Base-by-base conservation (phyloP, 64 coral and sea anemone genomes). In the Exaiptasia diaphana region DNA sequence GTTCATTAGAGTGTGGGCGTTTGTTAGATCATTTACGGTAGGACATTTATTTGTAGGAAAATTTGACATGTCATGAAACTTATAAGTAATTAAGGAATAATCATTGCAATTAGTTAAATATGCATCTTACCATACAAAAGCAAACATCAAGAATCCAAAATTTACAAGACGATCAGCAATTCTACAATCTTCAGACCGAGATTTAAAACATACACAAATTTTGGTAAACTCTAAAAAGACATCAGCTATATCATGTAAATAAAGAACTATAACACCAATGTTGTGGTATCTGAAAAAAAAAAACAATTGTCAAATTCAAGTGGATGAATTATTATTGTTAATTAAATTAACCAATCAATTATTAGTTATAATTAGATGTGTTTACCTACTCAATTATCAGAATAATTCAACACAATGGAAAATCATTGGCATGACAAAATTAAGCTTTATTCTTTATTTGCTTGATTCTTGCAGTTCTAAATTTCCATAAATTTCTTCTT, bases 241-340 rank as follows among this genome's bases (percentile, higher is more conserved):
- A 39, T 99, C 95, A 75, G 74, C 75, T 18, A 92, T 44, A 27
- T 99, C 95, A 82, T 99, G 95, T 36, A 99, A 75, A 81, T 89
- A 99, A 18, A 99, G n/a, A 27, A 99, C 95, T 9, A 99, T 26
- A 7, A 93, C 9, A 49, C 95, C 95, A 72, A 99, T 79, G 57
- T 53, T 93, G 43, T 99, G 90, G 59, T 99, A 99, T 41, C 95
- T 99, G 64, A 41, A 88, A 70, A 41, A 62, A 2, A 76, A 77
- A 64, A n/a, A n/a, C n/a, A n/a, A n/a, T n/a, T n/a, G n/a, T n/a
- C n/a, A n/a, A n/a, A n/a, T n/a, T n/a, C n/a, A n/a, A n/a, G n/a
- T n/a, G n/a, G n/a, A n/a, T n/a, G n/a, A n/a, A n/a, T n/a, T n/a
- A n/a, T n/a, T n/a, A n/a, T n/a, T n/a, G n/a, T n/a, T n/a, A n/a